A percentile compares a stretch with the other conserved stretches of the same genome.
phyloP scores from a whole-genome alignment of 1,140 invertebrate species.

The Lepidotrigona ventralis region DNA sequence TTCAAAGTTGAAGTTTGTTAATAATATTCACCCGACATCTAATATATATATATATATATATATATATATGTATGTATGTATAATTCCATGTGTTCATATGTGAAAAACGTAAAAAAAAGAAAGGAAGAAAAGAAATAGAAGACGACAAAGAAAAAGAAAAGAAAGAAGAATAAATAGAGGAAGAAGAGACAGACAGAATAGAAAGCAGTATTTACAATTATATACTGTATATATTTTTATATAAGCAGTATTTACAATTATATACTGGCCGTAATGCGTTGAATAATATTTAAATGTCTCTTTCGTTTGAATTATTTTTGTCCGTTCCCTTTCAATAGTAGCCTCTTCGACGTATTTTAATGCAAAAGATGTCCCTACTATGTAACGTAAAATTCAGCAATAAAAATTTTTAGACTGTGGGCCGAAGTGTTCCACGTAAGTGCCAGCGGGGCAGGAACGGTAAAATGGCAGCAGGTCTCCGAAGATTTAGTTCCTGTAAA shows the following conservation, averaged over 20 bases:
- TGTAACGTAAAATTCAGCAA: constrained; percentile 35
- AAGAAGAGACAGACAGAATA: background rate
- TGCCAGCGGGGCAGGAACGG: constrained; percentile 91
- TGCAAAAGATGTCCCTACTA: background rate
- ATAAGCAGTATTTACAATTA: background rate
- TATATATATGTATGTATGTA: no score
- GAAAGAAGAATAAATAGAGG: background rate
- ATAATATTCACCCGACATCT: background rate
- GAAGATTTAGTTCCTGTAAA: constrained; percentile 98
- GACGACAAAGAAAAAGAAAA: background rate
- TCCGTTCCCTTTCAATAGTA: background rate
- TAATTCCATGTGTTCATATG: background rate
- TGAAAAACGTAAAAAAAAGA: background rate
- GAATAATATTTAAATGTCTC: background rate
- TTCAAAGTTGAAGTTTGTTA: background rate
- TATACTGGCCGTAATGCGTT: background rate
- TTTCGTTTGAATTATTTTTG: background rate
- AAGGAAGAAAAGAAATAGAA: background rate
- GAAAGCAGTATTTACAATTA: background rate
- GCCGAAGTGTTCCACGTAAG: constrained; percentile 98
- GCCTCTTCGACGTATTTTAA: background rate
- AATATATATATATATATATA: no score
- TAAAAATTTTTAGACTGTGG: constrained; percentile 90
- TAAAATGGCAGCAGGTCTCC: constrained; percentile 98
- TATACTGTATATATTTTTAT: no score